Conservation (phyloP, 2,888 invertebrate species). For the Zhuqinia jingwanae region DNA sequence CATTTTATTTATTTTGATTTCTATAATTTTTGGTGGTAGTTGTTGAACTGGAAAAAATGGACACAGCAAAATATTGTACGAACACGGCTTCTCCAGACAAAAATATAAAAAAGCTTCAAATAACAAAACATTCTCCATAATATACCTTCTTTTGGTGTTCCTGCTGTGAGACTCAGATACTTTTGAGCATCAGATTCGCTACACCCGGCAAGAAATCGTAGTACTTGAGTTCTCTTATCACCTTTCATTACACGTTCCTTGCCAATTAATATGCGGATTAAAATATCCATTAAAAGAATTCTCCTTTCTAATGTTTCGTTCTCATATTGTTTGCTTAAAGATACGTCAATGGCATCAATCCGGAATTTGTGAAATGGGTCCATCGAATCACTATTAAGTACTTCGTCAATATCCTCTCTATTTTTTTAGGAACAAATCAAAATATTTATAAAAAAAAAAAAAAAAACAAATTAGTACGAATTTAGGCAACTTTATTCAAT, state of each 20-base stretch:
- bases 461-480: neutral
- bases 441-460: conserved; percentile 11
- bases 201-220: conserved; percentile 75
- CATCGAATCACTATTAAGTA: conserved; percentile 73
- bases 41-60: conserved; percentile 26
- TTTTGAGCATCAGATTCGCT: conserved; percentile 70
- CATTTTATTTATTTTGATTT: conserved; percentile 75
- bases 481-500: no score
- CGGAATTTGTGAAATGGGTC: conserved; percentile 72
- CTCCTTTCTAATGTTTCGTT: conserved; percentile 71
- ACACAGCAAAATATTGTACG: neutral
- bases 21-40: conserved; percentile 71
- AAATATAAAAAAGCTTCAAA: no score
- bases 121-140: no score
- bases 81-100: no score
- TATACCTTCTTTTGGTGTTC: conserved; percentile 62
- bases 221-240: conserved; percentile 68
- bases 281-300: conserved; percentile 70
- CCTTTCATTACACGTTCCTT: conserved; percentile 75
- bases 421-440: no score
- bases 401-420: conserved; percentile 73
- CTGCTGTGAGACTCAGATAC: conserved; percentile 69
- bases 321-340: conserved; percentile 72
- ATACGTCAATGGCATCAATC: conserved; percentile 72
- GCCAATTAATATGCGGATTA: conserved; percentile 73